These are phyloP conservation scores for Acrossocheilus fasciatus DNA, from an alignment of 2,797 vertebrate genomes.

Conservation along the genomic window DNA sequence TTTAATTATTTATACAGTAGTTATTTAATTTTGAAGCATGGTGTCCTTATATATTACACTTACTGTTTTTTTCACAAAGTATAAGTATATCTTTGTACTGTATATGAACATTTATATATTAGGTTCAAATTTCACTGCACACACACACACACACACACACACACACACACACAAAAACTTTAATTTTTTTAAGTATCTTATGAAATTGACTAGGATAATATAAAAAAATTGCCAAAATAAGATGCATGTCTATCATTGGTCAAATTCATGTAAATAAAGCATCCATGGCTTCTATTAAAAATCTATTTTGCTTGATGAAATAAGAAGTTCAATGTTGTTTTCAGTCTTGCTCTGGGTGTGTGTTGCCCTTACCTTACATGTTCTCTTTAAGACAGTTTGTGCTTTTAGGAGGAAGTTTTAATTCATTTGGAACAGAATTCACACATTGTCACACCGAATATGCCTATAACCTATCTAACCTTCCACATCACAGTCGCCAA, in stretches of 20 bases:
- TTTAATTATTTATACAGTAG: background rate
- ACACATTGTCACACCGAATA: slow-evolving; percentile 54
- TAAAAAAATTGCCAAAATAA: background rate
- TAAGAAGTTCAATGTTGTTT: background rate
- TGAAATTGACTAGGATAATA: background rate
- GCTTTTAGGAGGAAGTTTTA: slow-evolving; percentile 40
- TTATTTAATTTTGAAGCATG: background rate
- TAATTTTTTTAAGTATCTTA: background rate
- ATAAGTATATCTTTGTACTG: background rate
- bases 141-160: no score
- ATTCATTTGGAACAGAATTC: slow-evolving; percentile 49
- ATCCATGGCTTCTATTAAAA: background rate
- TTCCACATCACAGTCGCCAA: slow-evolving; percentile 4
- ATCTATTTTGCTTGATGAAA: background rate
- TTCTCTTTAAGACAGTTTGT: background rate
- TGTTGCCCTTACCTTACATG: slow-evolving; percentile 8
- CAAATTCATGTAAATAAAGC: background rate
- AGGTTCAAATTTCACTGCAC: background rate
- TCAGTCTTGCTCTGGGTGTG: background rate
- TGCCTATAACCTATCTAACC: slow-evolving; percentile 18
- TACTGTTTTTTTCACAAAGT: background rate
- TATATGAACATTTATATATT: background rate
- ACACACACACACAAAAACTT: no score
- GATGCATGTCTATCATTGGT: background rate
- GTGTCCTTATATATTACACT: background rate